These are phyloP conservation scores for Acrossocheilus wenchowensis DNA, from an alignment of 2,797 vertebrate species.

Conservation along the genomic window DNA sequence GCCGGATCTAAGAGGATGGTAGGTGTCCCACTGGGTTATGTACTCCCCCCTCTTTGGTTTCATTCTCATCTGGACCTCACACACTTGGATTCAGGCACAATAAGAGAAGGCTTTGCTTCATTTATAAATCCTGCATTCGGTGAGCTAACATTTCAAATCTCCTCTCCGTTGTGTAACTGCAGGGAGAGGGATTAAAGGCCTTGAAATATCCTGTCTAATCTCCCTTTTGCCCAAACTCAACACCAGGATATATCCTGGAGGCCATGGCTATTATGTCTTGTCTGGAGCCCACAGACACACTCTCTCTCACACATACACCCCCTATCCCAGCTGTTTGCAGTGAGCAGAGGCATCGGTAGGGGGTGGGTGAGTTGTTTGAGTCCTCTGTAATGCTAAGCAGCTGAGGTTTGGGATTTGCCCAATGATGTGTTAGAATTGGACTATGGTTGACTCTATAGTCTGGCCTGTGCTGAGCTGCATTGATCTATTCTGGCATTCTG, in stretches of 20 bases:
- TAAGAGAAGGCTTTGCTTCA: slow-evolving; percentile 45
- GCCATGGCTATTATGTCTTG: slow-evolving; percentile 45
- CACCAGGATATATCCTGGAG: slow-evolving; percentile 53
- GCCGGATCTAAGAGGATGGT: slow-evolving; percentile 4
- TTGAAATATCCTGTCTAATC: slow-evolving; percentile 69
- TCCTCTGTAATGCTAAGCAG: slow-evolving; percentile 36
- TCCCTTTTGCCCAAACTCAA: slow-evolving; percentile 64
- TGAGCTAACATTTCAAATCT: slow-evolving; percentile 65
- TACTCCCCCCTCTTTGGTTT: neutral
- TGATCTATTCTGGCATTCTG: slow-evolving; percentile 29
- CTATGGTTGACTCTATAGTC: slow-evolving; percentile 22
- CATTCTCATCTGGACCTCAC: slow-evolving; percentile 24
- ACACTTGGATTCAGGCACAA: slow-evolving; percentile 36
- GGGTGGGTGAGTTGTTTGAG: slow-evolving; percentile 17
- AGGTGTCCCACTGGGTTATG: slow-evolving; percentile 1
- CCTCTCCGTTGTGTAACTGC: slow-evolving; percentile 68
- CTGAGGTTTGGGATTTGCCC: slow-evolving; percentile 42
- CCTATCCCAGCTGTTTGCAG: slow-evolving; percentile 22
- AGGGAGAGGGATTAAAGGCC: slow-evolving; percentile 68
- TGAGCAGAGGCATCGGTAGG: neutral
- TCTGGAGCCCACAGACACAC: slow-evolving; percentile 32
- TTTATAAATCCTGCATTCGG: slow-evolving; percentile 61
- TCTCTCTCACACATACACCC: neutral
- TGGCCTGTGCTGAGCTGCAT: slow-evolving; percentile 21
- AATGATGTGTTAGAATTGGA: slow-evolving; percentile 45